These are phyloP conservation scores for Zelleria hepariella DNA, from an alignment of 2,888 invertebrate species.

Conservation along the genomic window DNA sequence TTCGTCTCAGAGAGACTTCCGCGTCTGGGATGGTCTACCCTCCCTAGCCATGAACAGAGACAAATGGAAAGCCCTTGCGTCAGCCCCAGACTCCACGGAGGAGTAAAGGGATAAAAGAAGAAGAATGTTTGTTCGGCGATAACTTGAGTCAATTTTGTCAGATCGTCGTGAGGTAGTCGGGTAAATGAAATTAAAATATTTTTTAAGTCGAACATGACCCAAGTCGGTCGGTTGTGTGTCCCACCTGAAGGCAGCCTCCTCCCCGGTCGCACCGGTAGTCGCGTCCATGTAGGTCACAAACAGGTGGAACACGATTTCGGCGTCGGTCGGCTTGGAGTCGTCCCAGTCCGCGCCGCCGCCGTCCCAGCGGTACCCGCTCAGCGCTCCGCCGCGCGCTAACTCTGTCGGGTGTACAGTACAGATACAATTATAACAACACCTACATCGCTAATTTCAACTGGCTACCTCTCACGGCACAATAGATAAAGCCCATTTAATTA, in stretches of 20 bases:
- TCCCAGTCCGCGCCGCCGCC: slow-evolving; percentile 78
- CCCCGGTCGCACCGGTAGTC: not conserved
- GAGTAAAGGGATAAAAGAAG: too few species aligned
- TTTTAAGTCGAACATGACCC: too few species aligned
- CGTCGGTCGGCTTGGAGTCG: slow-evolving; percentile 78
- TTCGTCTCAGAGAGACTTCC: too few species aligned
- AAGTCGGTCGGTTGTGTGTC: not conserved
- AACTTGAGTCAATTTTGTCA: too few species aligned
- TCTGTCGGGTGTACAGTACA: slow-evolving; percentile 69
- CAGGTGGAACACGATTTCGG: slow-evolving; percentile 87
- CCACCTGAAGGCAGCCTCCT: not conserved
- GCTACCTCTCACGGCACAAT: not conserved
- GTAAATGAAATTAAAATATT: too few species aligned
- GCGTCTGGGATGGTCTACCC: too few species aligned
- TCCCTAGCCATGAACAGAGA: too few species aligned
- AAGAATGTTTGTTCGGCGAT: too few species aligned
- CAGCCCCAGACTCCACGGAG: too few species aligned
- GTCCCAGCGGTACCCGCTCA: slow-evolving; percentile 92
- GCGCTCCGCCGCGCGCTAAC: slow-evolving; percentile 86
- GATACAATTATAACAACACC: not conserved
- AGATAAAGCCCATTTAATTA: not conserved
- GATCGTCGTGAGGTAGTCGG: too few species aligned
- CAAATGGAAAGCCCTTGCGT: too few species aligned
- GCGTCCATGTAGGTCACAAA: slow-evolving; percentile 90
- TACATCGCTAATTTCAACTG: not conserved